Evolutionary conservation across 1,140 invertebrate species (phyloP).

Genomic region (Drosophila pallidifrons): DNA sequence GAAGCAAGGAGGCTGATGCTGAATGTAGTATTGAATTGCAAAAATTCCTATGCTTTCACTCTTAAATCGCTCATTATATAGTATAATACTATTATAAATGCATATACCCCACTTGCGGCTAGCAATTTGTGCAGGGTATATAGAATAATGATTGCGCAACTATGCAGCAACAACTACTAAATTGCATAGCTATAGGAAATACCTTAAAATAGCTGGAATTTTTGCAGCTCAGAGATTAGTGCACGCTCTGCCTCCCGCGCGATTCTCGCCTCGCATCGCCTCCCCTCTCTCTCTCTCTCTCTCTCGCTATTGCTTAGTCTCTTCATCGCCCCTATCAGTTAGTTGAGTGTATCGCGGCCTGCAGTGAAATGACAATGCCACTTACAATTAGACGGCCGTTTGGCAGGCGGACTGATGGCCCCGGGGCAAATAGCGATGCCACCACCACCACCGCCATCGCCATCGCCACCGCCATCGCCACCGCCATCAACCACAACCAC

Average conservation of each 20-base stretch:
- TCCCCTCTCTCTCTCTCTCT: too few relatives aligned
- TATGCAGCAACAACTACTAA: neutral
- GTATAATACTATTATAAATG: neutral
- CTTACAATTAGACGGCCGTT: conserved; percentile 41
- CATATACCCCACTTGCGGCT: neutral
- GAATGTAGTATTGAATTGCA: too few relatives aligned
- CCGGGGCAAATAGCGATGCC: conserved; percentile 11
- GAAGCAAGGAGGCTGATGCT: too few relatives aligned
- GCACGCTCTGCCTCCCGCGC: neutral
- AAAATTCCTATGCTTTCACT: neutral
- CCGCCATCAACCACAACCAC: neutral
- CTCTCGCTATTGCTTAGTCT: neutral
- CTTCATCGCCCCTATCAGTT: neutral
- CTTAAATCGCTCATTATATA: neutral
- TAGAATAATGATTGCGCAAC: conserved; percentile 19
- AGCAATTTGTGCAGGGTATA: neutral
- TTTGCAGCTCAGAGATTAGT: conserved; percentile 33
- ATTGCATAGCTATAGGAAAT: conserved; percentile 24
- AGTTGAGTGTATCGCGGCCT: neutral
- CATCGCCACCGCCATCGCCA: too few relatives aligned
- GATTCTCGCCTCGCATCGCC: neutral
- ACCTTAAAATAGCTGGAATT: conserved; percentile 29
- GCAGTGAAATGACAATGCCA: conserved; percentile 41
- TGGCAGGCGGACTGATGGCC: conserved; percentile 38
- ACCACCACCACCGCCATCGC: too few relatives aligned